Evolutionary conservation across 2,113 vertebrate species (phyloP).

Genomic region (Mystacornis crossleyi): DNA sequence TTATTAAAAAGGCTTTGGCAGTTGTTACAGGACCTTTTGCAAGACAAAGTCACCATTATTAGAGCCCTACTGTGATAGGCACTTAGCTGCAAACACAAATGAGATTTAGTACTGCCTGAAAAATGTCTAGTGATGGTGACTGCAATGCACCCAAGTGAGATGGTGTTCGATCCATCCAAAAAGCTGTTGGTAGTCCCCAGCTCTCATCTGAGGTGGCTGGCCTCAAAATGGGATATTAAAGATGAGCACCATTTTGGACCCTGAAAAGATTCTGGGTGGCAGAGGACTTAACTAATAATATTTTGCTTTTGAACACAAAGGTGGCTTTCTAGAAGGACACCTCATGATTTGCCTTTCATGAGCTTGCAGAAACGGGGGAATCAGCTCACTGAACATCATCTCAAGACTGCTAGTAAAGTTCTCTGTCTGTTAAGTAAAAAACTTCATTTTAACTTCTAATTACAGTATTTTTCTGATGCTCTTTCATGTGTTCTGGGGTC

Average conservation of each 20-base stretch:
- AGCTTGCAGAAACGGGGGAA: rapidly evolving
- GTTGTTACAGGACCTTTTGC: not conserved
- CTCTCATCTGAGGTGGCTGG: not conserved
- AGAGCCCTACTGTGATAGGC: not conserved
- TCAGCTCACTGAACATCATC: not conserved
- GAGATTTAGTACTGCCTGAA: not conserved
- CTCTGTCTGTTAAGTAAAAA: not conserved
- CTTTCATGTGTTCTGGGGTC: not conserved
- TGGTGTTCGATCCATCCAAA: not conserved
- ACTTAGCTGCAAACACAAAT: not conserved
- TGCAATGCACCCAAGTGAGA: not conserved
- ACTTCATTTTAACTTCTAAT: not conserved
- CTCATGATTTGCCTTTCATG: not conserved
- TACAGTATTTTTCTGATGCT: not conserved
- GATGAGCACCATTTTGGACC: not conserved
- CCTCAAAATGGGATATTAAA: not conserved
- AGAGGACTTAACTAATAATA: not conserved
- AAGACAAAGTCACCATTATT: not conserved
- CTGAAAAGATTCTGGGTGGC: not conserved
- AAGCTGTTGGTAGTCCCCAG: not conserved
- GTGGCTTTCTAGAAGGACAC: not conserved
- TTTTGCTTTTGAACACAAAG: not conserved
- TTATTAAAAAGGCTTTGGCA: not conserved
- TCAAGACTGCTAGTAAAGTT: not conserved
- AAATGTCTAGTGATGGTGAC: not conserved